Evolutionary conservation across 2,888 invertebrate species (phyloP).

Genomic region (Alloscopus bannaensis): DNA sequence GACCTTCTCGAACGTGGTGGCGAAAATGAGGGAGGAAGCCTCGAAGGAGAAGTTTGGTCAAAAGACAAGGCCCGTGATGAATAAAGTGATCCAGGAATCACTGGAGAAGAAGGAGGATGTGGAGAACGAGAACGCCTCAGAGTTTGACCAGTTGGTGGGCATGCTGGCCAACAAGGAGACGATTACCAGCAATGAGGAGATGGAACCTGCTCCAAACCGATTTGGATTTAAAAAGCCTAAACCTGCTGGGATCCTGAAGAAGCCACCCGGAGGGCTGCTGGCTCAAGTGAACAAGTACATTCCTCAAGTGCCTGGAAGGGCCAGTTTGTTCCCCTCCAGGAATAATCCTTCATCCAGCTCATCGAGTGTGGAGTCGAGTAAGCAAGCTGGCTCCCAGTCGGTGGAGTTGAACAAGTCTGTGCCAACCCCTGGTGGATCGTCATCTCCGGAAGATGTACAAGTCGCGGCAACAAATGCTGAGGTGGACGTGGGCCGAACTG

Average conservation of each 20-base stretch:
- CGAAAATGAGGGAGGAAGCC: constrained; percentile 26
- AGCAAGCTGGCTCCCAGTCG: background rate
- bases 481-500: constrained; percentile 43
- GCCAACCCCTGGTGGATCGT: background rate
- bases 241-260: constrained; percentile 46
- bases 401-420: constrained; percentile 24
- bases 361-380: constrained; percentile 3
- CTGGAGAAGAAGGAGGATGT: background rate
- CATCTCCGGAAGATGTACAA: constrained; percentile 3
- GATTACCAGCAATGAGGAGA: constrained; percentile 32
- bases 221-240: constrained; percentile 47
- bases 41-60: constrained; percentile 19
- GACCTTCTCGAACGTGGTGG: constrained; percentile 24
- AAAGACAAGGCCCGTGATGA: constrained; percentile 12
- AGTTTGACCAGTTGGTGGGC: constrained; percentile 55
- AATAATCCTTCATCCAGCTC: background rate
- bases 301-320: constrained; percentile 43
- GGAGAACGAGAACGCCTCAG: constrained; percentile 27
- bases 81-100: constrained; percentile 4
- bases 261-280: constrained; percentile 26
- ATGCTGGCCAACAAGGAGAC: constrained; percentile 47
- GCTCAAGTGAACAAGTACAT: constrained; percentile 26
- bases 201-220: constrained; percentile 17
- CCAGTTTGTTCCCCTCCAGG: constrained; percentile 23
- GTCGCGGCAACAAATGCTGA: background rate